Conservation (phyloP, 2,113 vertebrate species). For the Takifugu flavidus region DNA sequence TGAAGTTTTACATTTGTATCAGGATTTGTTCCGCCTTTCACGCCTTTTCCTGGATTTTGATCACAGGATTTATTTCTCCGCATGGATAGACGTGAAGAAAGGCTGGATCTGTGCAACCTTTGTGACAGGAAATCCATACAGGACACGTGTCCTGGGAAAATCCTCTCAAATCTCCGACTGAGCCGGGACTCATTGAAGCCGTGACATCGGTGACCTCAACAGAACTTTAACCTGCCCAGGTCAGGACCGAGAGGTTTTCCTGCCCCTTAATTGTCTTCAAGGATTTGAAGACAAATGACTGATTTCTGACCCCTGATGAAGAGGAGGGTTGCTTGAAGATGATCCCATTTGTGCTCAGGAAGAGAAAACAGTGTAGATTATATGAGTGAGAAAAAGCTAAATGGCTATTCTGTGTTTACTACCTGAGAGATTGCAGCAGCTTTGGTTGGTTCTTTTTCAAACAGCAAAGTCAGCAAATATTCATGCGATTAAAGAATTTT, state of each 20-base stretch:
- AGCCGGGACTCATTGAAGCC: slow-evolving; percentile 35
- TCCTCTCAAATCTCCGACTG: slow-evolving; percentile 59
- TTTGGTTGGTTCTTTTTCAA: no score
- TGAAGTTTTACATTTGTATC: slow-evolving; percentile 67
- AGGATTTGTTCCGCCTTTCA: slow-evolving; percentile 70
- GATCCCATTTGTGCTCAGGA: not conserved
- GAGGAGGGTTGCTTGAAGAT: not conserved
- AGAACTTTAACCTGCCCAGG: slow-evolving; percentile 29
- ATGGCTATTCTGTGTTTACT: not conserved
- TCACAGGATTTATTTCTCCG: slow-evolving; percentile 69
- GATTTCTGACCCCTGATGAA: no score
- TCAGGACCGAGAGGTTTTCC: slow-evolving; percentile 12
- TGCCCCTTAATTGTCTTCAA: slow-evolving; percentile 4
- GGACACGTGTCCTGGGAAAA: slow-evolving; percentile 56
- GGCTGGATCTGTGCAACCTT: slow-evolving; percentile 59
- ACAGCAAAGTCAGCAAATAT: no score
- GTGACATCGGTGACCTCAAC: slow-evolving; percentile 2
- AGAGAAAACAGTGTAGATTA: slow-evolving; percentile 9
- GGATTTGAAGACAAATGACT: not conserved
- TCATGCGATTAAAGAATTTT: no score
- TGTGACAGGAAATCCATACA: slow-evolving; percentile 68
- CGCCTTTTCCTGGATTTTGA: slow-evolving; percentile 58
- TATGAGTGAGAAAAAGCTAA: no score
- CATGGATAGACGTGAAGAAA: slow-evolving; percentile 64
- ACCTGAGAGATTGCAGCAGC: not conserved